These are phyloP conservation scores for Meles meles DNA, from an alignment of 2,113 vertebrate species.

Conservation along the genomic window DNA sequence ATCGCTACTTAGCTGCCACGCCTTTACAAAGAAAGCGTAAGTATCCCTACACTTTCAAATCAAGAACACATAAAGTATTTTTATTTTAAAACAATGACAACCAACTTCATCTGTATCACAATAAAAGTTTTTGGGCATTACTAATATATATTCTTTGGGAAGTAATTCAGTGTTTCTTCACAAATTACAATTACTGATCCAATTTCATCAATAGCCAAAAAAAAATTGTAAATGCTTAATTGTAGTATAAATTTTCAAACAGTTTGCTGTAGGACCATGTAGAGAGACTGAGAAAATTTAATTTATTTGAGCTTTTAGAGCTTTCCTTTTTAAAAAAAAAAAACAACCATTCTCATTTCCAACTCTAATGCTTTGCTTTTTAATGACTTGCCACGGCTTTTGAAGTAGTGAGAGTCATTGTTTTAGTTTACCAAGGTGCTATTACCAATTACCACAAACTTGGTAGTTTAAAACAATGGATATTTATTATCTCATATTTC, in stretches of 20 bases:
- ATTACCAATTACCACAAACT: neutral
- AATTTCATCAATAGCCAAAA: neutral
- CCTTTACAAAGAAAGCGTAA: constrained; percentile 94
- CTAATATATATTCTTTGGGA: neutral
- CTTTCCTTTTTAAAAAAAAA: neutral
- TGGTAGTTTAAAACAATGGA: neutral
- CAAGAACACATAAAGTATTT: neutral
- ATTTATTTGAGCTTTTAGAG: neutral
- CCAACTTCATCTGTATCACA: neutral
- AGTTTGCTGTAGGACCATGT: neutral
- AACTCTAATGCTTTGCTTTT: neutral
- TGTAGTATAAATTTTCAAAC: neutral
- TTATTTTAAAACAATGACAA: neutral
- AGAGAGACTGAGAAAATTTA: neutral
- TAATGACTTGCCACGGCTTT: neutral
- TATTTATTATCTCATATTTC: neutral
- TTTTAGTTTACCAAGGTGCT: neutral
- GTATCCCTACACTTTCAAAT: constrained; percentile 64
- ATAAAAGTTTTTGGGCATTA: neutral
- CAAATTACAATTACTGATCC: neutral
- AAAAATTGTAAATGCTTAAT: neutral
- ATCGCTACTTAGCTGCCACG: constrained; percentile 94
- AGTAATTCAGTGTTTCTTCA: neutral
- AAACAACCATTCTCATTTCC: neutral
- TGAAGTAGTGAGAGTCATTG: neutral